Evolutionary conservation across 2,888 invertebrate species (phyloP).

Genomic region (Drosophila neutralis): DNA sequence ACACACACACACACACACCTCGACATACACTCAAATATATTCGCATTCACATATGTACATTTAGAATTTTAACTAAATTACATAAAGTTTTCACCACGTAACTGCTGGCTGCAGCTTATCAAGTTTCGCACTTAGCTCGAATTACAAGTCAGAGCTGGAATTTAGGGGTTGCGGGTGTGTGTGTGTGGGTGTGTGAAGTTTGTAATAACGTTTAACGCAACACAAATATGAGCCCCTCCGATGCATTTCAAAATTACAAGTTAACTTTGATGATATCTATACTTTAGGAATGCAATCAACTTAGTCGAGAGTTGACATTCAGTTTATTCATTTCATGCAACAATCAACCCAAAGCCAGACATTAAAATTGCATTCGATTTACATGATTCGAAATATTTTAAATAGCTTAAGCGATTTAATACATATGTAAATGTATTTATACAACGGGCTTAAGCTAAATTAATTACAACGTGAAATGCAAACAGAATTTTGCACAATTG

Average conservation of each 20-base stretch:
- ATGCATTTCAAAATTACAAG: neutral
- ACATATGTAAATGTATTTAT: neutral
- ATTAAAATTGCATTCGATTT: neutral
- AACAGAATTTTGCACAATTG: neutral
- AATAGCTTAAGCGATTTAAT: neutral
- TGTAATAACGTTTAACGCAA: neutral
- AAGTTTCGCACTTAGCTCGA: slow-evolving; percentile 30
- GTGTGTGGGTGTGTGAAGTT: neutral
- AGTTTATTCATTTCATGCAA: neutral
- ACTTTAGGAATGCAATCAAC: slow-evolving; percentile 1
- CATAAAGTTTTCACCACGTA: slow-evolving; percentile 48
- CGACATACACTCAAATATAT: slow-evolving; percentile 6
- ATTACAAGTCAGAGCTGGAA: slow-evolving; percentile 7
- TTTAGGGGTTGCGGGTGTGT: slow-evolving; percentile 2
- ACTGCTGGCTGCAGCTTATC: slow-evolving; percentile 23
- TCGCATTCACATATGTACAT: neutral
- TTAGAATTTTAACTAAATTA: slow-evolving; percentile 51
- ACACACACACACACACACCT: neutral
- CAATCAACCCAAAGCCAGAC: neutral
- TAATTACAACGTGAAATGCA: neutral
- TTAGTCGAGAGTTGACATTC: neutral
- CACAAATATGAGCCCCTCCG: neutral
- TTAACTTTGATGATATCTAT: neutral
- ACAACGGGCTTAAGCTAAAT: neutral
- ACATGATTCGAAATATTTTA: neutral